phyloP scores from a whole-genome alignment of 2,797 vertebrate species.

The Acipenser transmontanus region DNA sequence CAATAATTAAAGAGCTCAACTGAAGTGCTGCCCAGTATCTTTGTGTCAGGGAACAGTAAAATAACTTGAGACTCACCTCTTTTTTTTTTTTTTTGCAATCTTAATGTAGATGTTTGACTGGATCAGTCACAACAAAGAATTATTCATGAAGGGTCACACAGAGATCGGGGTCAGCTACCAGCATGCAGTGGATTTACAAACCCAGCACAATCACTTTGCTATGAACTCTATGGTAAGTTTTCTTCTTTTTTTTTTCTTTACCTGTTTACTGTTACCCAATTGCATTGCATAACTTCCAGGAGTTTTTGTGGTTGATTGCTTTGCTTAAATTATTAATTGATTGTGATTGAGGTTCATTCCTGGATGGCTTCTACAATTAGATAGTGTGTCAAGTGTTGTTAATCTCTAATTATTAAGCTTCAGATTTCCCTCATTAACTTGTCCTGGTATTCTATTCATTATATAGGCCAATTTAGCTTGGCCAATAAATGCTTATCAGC shows the following conservation, averaged over 20 bases:
- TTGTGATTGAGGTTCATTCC: no score
- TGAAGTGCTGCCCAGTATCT: background rate
- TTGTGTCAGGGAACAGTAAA: slow-evolving; percentile 6
- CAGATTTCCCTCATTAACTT: no score
- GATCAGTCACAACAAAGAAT: slow-evolving; percentile 98
- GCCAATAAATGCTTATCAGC: no score
- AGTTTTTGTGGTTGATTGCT: slow-evolving; percentile 62
- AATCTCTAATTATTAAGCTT: no score
- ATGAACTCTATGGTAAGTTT: slow-evolving; percentile 96
- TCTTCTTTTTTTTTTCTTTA: slow-evolving; percentile 10
- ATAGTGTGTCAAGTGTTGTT: no score
- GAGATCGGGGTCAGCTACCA: slow-evolving; percentile 94
- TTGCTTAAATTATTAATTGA: slow-evolving; percentile 26
- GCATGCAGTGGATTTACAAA: slow-evolving; percentile 92
- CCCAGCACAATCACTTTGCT: slow-evolving; percentile 96
- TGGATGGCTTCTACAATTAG: no score
- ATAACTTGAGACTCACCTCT: slow-evolving; percentile 1
- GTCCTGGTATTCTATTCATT: background rate
- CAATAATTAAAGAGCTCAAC: background rate
- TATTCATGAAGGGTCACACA: slow-evolving; percentile 94
- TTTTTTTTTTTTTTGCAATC: slow-evolving; percentile 20
- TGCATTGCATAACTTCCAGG: no score
- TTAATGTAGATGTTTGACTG: slow-evolving; percentile 91
- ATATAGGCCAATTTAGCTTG: background rate
- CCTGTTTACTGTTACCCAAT: slow-evolving; percentile 4